Conservation (phyloP, 37 sponge, comb jelly and placozoan genomes). For the Dysidea cf. avara region DNA sequence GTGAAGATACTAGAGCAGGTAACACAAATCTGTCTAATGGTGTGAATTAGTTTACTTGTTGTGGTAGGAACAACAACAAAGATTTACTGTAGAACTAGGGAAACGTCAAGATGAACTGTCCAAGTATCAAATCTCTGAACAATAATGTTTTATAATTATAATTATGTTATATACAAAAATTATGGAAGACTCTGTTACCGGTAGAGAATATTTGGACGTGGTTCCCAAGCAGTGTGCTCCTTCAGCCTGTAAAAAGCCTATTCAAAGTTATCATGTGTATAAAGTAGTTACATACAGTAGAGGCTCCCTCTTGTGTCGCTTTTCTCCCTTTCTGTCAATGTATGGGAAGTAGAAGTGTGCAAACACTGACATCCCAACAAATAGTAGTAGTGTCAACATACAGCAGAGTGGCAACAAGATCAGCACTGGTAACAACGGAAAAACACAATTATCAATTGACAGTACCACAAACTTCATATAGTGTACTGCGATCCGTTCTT, state of each 20-base stretch:
- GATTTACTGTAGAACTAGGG: too few species aligned
- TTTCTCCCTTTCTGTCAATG: constrained; percentile 28
- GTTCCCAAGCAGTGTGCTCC: neutral
- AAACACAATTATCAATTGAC: neutral
- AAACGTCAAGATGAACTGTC: too few species aligned
- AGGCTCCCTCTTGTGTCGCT: constrained; percentile 41
- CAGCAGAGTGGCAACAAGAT: constrained; percentile 55
- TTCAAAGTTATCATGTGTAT: neutral
- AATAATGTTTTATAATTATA: neutral
- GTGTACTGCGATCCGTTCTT: too few species aligned
- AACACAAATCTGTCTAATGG: neutral
- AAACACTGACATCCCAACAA: constrained; percentile 42
- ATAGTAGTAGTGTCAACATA: constrained; percentile 35
- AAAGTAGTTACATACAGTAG: neutral
- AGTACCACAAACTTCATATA: too few species aligned
- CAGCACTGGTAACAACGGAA: constrained; percentile 37
- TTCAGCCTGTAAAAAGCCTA: neutral
- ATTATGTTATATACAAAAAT: neutral
- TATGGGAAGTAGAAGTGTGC: constrained; percentile 78
- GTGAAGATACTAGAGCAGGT: constrained; percentile 23
- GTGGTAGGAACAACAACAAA: neutral
- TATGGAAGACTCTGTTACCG: constrained; percentile 4
- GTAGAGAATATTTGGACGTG: constrained; percentile 19
- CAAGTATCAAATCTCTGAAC: too few species aligned
- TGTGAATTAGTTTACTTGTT: neutral